Evolutionary conservation across 2,113 vertebrate genomes (phyloP).

Genomic region (Promerops cafer): DNA sequence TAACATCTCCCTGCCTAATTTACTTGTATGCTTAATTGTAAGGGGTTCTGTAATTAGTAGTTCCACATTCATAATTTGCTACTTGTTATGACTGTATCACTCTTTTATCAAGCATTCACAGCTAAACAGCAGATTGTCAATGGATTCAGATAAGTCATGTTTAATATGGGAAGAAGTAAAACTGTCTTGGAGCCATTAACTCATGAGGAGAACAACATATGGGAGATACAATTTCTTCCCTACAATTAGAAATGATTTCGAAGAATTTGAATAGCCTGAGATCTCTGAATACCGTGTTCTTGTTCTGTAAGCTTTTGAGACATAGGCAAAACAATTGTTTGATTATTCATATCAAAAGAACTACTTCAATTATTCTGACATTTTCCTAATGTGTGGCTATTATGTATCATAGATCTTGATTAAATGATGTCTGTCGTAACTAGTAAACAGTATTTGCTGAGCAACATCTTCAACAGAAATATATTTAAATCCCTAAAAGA

Average conservation of each 20-base stretch:
- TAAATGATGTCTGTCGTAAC: background rate
- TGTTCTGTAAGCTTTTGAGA: conserved; percentile 28
- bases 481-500: background rate
- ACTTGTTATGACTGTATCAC: conserved; percentile 68
- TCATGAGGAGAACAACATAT: conserved; percentile 65
- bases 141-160: conserved; percentile 68
- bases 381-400: background rate
- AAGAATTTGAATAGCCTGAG: conserved; percentile 48
- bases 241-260: conserved; percentile 64
- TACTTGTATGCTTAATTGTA: conserved; percentile 74
- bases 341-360: conserved; percentile 40
- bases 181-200: conserved; percentile 65
- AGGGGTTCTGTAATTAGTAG: conserved; percentile 73
- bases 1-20: conserved; percentile 76
- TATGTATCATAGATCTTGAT: conserved; percentile 27
- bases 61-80: conserved; percentile 71
- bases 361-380: conserved; percentile 23
- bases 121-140: conserved; percentile 74
- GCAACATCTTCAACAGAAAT: background rate
- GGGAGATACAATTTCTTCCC: conserved; percentile 55
- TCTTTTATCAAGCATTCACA: conserved; percentile 69
- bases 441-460: background rate
- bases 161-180: conserved; percentile 63
- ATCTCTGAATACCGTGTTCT: conserved; percentile 50
- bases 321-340: conserved; percentile 24